phyloP scores from a whole-genome alignment of 2,797 vertebrate species.

The Natrix natrix region DNA sequence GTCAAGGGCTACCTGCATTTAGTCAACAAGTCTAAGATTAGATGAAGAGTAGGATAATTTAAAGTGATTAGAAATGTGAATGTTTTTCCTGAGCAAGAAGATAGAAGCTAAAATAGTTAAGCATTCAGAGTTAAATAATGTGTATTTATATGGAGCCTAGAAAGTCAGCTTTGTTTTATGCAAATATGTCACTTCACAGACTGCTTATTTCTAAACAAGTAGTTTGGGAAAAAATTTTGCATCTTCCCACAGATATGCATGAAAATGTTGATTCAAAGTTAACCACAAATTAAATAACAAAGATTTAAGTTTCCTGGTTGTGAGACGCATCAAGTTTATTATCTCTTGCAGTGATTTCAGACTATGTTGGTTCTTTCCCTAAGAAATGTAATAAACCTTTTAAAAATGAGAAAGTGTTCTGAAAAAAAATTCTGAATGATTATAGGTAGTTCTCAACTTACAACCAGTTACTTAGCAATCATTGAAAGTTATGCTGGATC shows the following conservation, averaged over 20 bases:
- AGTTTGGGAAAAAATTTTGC: conserved; percentile 3
- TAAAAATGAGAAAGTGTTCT: neutral
- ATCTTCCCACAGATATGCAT: conserved; percentile 13
- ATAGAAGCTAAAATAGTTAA: neutral
- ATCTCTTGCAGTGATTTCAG: neutral
- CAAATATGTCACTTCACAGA: conserved; percentile 4
- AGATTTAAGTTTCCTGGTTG: neutral
- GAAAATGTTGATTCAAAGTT: conserved; percentile 10
- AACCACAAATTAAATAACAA: conserved; percentile 12
- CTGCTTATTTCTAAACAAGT: conserved; percentile 9
- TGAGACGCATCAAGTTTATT: conserved; percentile 22
- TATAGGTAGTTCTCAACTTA: neutral
- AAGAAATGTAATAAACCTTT: conserved; percentile 19
- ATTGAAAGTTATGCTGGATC: neutral
- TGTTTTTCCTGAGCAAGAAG: neutral
- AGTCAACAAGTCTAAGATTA: neutral
- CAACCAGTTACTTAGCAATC: neutral
- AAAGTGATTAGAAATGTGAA: neutral
- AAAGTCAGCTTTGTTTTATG: neutral
- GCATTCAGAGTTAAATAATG: neutral
- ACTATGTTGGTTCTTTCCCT: neutral
- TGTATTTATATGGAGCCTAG: neutral
- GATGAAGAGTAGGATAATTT: neutral
- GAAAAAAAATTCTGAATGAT: conserved; percentile 20
- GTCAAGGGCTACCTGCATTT: neutral